Base-by-base conservation (phyloP, 2,888 invertebrate genomes). In the Parthenolecanium corni region DNA sequence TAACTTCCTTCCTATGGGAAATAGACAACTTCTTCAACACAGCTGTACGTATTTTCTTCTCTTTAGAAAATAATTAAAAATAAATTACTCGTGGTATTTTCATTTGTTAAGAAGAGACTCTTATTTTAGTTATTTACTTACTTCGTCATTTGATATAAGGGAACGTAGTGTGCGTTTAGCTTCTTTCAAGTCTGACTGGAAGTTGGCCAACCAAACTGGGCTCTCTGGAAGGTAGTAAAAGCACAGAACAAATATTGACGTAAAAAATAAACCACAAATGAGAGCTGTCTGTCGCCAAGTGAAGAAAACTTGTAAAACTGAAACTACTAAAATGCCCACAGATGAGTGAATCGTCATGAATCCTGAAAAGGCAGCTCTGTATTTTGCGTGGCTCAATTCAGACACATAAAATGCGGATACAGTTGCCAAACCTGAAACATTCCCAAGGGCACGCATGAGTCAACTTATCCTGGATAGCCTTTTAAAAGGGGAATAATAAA, bases 291-390 rank as follows among this genome's bases (percentile, higher is more conserved):
- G 71, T n/a, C 75, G 72, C 80, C 80, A 81, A 14, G 73, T 70
- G 23, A 78, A 70, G 70, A 74, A 75, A 21, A 74, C 71, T 9
- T 78, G 71, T 51, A 79, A 71, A 9, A 76, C 68, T 56, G 78
- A 80, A 0, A 78, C 77, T 4, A 80, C 66, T 5, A 81, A 70
- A 65, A 81, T 78, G 24, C 81, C 81, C 51, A 80, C 72, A 0
- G 80, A 78, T 0, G 80, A 79, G 68, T 77, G 79, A 11, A 80
- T 77, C 64, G 79, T 80, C 69, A 79, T 81, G 2, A 79, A 71
- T 49, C 78, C 76, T 6, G 81, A 70, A 20, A 81, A 70, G 77
- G 79, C 78, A 40, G 79, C 76, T 24, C 80, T 71, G 51, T 77
- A 72, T 57, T 72, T 72, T 1, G 78, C 76, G 72, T 80, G 79